Conservation (phyloP, 2,888 invertebrate genomes). For the Seira sanloemensis region DNA sequence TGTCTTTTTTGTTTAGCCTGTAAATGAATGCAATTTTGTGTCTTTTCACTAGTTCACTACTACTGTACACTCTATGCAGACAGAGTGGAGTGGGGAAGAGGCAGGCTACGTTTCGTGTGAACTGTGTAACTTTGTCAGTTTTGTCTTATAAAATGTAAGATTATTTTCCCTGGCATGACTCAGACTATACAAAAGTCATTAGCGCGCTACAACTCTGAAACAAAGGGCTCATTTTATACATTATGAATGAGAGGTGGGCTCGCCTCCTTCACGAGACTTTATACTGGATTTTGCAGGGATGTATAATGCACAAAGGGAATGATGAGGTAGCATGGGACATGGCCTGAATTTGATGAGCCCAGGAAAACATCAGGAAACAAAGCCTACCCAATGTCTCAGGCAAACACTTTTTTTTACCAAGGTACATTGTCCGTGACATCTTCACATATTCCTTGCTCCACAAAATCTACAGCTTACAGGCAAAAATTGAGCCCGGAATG, state of each 20-base stretch:
- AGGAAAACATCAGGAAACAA: constrained; percentile 40
- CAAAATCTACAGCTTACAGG: constrained; percentile 24
- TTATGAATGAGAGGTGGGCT: constrained; percentile 66
- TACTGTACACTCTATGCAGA: background rate
- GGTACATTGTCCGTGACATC: constrained; percentile 55
- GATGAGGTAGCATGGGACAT: constrained; percentile 54
- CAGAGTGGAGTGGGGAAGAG: background rate
- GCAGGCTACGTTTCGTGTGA: background rate
- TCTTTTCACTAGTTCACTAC: constrained; percentile 1
- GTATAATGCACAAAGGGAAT: constrained; percentile 29
- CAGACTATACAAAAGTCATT: constrained; percentile 53
- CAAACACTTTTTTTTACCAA: constrained; percentile 16
- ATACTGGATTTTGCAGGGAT: background rate
- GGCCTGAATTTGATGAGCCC: constrained; percentile 61
- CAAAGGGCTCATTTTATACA: constrained; percentile 67
- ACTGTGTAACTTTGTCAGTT: background rate
- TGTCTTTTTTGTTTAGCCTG: background rate
- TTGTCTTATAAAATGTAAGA: constrained; percentile 41
- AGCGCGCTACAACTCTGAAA: constrained; percentile 59
- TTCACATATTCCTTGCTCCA: constrained; percentile 41
- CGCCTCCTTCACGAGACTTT: constrained; percentile 10
- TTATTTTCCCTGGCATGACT: constrained; percentile 23
- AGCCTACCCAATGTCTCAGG: background rate
- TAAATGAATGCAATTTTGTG: constrained; percentile 16
- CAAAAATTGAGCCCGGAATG: background rate